These are phyloP conservation scores for Zygogramma bicolorata DNA, from an alignment of 2,888 invertebrate genomes.

Conservation along the genomic window DNA sequence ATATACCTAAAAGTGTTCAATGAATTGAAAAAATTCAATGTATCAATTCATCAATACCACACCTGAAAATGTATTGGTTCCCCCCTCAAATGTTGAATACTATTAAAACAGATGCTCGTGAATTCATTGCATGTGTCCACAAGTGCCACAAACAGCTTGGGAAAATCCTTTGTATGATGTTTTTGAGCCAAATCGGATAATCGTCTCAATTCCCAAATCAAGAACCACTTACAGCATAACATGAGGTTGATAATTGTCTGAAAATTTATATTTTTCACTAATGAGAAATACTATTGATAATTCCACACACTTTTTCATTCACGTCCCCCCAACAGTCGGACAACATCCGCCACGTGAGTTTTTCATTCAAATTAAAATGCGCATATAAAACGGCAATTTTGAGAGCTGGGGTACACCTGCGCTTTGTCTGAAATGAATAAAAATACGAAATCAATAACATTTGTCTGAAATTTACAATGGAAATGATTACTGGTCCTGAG, in stretches of 20 bases:
- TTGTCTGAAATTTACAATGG: not conserved
- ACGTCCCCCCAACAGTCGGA: conserved; percentile 22
- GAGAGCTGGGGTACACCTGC: not conserved
- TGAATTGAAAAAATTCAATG: not conserved
- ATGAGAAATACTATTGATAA: not conserved
- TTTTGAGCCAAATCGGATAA: conserved; percentile 1
- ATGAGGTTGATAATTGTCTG: conserved; percentile 20
- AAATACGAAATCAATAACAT: not conserved
- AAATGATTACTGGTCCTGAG: conserved; percentile 7
- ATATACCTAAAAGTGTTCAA: conserved; percentile 22
- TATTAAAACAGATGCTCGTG: conserved; percentile 18
- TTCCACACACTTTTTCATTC: conserved; percentile 19
- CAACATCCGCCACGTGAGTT: conserved; percentile 23
- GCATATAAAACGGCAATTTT: conserved; percentile 27
- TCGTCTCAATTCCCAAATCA: conserved; percentile 29
- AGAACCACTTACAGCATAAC: conserved; percentile 25
- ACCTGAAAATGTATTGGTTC: conserved; percentile 30
- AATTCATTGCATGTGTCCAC: conserved; percentile 22
- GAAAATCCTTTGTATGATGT: conserved; percentile 3
- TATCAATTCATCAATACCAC: not conserved
- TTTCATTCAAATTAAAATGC: conserved; percentile 25
- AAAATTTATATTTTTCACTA: not conserved
- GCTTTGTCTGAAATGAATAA: conserved; percentile 17
- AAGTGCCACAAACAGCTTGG: not conserved
- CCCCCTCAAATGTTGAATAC: conserved; percentile 16